Evolutionary conservation across 64 coral and sea anemone genomes (phyloP), one percentile per base, ranked within the genome.

Genomic region (Anthopleura sola): DNA sequence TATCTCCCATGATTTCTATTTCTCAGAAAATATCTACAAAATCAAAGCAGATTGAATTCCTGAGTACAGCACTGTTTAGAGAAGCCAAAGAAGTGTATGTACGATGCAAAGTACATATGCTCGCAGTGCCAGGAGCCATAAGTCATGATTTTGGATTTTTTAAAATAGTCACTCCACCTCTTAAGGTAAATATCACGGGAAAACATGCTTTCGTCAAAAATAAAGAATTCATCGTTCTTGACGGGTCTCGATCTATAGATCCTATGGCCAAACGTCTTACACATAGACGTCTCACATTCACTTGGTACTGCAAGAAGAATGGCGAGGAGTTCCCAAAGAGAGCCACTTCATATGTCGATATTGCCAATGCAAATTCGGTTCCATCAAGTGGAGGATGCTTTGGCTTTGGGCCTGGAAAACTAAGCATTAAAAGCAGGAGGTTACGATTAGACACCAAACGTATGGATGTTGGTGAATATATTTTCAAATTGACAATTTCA

Each of bases 271-370:
- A 14, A 49, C 34, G 53, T 10, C 12, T n/a, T 37, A 48, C 32
- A n/a, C 24, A 48, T 55, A 19, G 21, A 49, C 66, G 28, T 29
- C 31, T 89, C 8, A 44, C 19, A 11, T 89, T 83, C 37, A 37
- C 57, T 44, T 89, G 88, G 88, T 89, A 56, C 20, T 89, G 88
- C 40, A 89, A 69, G 49, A 68, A 75, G 19, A 64, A 40, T 16
- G 29, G n/a, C 38, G 81, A 89, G 37, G 7, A 32, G 13, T 83
- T 76, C 11, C 50, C 60, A 29, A 28, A 74, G 37, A 39, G 37
- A 12, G 37, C 4, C 31, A 76, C 31, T 36, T 24, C 20, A 26
- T 62, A 24, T 62, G 58, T 62, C 21, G 58, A 62, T 34, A 79
- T 44, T 47, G 0, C 36, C 14, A 46, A 19, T 24, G 3, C 6